A percentile compares a stretch with the other conserved stretches of the same genome.
Evolutionary conservation across 2,797 vertebrate genomes (phyloP).

Genomic region (Trachurus trachurus): DNA sequence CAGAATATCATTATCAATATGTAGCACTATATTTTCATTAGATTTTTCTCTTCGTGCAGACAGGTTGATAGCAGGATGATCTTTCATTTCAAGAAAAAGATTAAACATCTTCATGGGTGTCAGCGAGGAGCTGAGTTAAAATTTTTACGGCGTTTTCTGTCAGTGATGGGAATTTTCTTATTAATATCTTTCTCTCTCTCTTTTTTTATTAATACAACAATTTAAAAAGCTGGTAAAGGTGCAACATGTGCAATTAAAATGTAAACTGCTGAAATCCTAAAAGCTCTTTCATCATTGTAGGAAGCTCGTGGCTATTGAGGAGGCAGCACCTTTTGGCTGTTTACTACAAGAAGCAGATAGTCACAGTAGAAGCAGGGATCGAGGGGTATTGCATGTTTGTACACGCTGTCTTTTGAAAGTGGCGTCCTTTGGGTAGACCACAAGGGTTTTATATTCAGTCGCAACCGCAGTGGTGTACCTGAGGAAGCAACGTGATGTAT

Average conservation of each 20-base stretch:
- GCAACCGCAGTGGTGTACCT: constrained; percentile 37
- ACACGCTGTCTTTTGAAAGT: constrained; percentile 64
- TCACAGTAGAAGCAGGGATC: constrained; percentile 53
- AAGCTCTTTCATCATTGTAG: constrained; percentile 70
- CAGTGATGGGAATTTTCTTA: constrained; percentile 34
- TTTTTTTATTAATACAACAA: constrained; percentile 41
- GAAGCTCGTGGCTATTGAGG: constrained; percentile 58
- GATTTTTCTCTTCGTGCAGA: constrained; percentile 74
- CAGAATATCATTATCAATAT: constrained; percentile 85
- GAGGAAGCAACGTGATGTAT: constrained; percentile 40
- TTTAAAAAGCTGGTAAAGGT: constrained; percentile 56
- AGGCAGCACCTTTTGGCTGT: constrained; percentile 63
- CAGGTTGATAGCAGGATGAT: constrained; percentile 79
- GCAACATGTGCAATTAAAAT: constrained; percentile 66
- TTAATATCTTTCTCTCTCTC: constrained; percentile 33
- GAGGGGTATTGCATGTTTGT: constrained; percentile 61
- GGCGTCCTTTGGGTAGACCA: constrained; percentile 68
- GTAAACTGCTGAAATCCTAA: constrained; percentile 55
- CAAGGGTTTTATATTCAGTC: constrained; percentile 50
- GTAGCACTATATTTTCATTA: constrained; percentile 86
- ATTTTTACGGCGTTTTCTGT: constrained; percentile 31
- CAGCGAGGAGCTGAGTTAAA: constrained; percentile 54
- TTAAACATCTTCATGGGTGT: constrained; percentile 77
- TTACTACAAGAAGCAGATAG: constrained; percentile 64
- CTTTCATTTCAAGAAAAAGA: constrained; percentile 78